These are phyloP conservation scores for Drosophila asahinai DNA, from an alignment of 1,140 invertebrate genomes.

Conservation along the genomic window DNA sequence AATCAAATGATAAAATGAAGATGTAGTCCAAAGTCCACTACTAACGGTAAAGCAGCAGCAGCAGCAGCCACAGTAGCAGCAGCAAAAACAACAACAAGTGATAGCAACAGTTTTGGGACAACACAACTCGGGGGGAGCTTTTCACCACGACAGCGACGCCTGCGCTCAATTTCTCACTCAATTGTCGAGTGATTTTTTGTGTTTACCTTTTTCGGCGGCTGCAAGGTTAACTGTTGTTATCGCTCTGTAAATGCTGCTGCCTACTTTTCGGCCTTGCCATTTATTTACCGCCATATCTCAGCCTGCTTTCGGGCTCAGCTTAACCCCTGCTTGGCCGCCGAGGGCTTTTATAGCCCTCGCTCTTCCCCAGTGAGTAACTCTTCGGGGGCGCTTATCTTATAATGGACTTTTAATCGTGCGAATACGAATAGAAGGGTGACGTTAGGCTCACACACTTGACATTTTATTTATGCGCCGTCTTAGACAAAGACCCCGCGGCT, in stretches of 20 bases:
- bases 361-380: slow-evolving; percentile 7
- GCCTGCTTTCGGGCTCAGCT: slow-evolving; percentile 46
- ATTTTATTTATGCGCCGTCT: slow-evolving; percentile 30
- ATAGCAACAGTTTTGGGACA: slow-evolving; percentile 77
- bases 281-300: background rate
- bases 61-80: background rate
- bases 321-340: slow-evolving; percentile 24
- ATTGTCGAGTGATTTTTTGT: slow-evolving; percentile 36
- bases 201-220: slow-evolving; percentile 29
- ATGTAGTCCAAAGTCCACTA: slow-evolving; percentile 46
- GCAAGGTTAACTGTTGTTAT: slow-evolving; percentile 35
- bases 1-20: slow-evolving; percentile 81
- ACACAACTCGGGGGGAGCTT: slow-evolving; percentile 32
- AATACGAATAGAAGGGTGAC: slow-evolving; percentile 17
- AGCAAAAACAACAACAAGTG: slow-evolving; percentile 15
- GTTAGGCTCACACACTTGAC: slow-evolving; percentile 23
- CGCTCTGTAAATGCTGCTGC: slow-evolving; percentile 5
- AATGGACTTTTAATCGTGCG: slow-evolving; percentile 67
- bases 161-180: slow-evolving; percentile 44
- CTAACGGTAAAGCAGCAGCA: slow-evolving; percentile 5
- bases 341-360: background rate
- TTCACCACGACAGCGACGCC: slow-evolving; percentile 54
- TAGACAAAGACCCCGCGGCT: slow-evolving; percentile 14
- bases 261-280: slow-evolving; percentile 45
- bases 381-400: slow-evolving; percentile 53